Conservation (phyloP, 2,888 invertebrate species). For the Ypsolopha sequella region DNA sequence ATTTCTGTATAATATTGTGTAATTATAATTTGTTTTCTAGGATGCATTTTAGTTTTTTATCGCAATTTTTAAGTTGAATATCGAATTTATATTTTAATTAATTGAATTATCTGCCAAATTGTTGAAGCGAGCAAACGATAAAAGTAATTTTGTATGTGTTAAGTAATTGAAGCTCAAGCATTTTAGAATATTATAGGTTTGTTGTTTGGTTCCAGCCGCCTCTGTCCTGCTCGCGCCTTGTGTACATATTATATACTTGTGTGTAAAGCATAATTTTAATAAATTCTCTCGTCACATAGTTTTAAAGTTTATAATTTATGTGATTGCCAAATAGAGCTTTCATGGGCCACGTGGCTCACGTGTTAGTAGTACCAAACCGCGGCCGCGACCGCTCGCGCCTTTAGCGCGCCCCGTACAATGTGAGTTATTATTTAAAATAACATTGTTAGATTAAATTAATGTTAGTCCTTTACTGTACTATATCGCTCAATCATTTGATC, state of each 20-base stretch:
- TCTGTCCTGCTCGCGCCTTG: slow-evolving; percentile 45
- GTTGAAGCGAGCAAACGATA: slow-evolving; percentile 54
- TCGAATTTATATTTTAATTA: slow-evolving; percentile 60
- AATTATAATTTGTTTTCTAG: slow-evolving; percentile 65
- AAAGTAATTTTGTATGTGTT: slow-evolving; percentile 39
- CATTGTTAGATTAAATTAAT: slow-evolving; percentile 71
- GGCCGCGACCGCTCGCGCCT: slow-evolving; percentile 23
- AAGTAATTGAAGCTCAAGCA: slow-evolving; percentile 61
- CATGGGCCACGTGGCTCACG: slow-evolving; percentile 28
- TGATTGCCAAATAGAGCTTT: slow-evolving; percentile 67
- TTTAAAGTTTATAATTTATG: slow-evolving; percentile 67
- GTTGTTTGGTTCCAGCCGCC: slow-evolving; percentile 22
- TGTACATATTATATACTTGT: slow-evolving; percentile 62
- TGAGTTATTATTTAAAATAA: slow-evolving; percentile 70
- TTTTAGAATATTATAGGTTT: slow-evolving; percentile 48
- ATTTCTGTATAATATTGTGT: slow-evolving; percentile 60
- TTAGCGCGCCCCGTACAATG: slow-evolving; percentile 40
- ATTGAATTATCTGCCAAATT: slow-evolving; percentile 67
- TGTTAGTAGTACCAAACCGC: slow-evolving; percentile 34
- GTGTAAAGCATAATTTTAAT: slow-evolving; percentile 70
- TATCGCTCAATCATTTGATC: slow-evolving; percentile 71
- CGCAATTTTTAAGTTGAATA: slow-evolving; percentile 58
- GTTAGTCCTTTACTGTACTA: slow-evolving; percentile 70
- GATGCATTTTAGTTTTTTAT: slow-evolving; percentile 67
- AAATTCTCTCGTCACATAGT: slow-evolving; percentile 68